These are phyloP conservation scores for Spicauda simplicius DNA, from an alignment of 2,888 invertebrate genomes.

Conservation along the genomic window DNA sequence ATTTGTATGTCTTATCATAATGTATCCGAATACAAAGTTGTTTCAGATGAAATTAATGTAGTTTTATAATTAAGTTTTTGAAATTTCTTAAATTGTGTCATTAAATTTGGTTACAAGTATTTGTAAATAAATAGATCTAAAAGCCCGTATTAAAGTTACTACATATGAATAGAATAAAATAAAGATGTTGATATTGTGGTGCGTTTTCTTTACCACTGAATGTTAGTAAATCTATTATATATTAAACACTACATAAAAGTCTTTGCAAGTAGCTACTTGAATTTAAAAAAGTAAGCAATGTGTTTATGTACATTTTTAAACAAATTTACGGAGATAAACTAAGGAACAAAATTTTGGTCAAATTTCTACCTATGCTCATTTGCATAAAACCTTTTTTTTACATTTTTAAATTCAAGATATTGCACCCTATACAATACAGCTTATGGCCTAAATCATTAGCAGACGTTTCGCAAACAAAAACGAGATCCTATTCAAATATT, in stretches of 20 bases:
- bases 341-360: too few species aligned
- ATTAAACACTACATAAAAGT: too few species aligned
- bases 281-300: too few species aligned
- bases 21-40: slow-evolving; percentile 11
- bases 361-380: too few species aligned
- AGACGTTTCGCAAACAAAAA: slow-evolving; percentile 10
- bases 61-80: slow-evolving; percentile 26
- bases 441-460: slow-evolving; percentile 1
- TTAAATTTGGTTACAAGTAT: slow-evolving; percentile 19
- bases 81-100: slow-evolving; percentile 13
- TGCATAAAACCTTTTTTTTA: too few species aligned
- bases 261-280: too few species aligned
- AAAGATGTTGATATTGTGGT: slow-evolving; percentile 61
- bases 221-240: too few species aligned
- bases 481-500: slow-evolving; percentile 17
- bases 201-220: slow-evolving; percentile 37
- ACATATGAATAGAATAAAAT: slow-evolving; percentile 58
- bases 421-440: too few species aligned
- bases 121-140: slow-evolving; percentile 52
- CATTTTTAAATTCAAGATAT: too few species aligned
- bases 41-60: slow-evolving; percentile 26
- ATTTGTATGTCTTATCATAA: slow-evolving; percentile 8
- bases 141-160: slow-evolving; percentile 52
- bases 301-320: too few species aligned
- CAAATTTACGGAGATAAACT: too few species aligned